Base-by-base conservation (phyloP, 2,888 invertebrate genomes). In the Muschampia plurimacula region DNA sequence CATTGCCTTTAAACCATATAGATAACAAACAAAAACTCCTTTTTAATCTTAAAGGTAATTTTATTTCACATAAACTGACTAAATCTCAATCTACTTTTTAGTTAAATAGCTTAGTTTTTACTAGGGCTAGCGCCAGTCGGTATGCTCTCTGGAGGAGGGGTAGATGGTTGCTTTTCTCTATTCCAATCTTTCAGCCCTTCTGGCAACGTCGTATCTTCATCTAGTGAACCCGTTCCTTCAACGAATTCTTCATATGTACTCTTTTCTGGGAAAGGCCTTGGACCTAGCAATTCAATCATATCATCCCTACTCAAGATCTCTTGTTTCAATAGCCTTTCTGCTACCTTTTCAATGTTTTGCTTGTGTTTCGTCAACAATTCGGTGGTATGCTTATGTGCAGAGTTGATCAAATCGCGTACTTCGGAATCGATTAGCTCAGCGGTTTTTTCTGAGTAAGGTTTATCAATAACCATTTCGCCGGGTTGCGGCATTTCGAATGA, bases 231-330 rank as follows among this genome's bases (percentile, higher is more conserved):
- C 0, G 99, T 99, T 1, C 99, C 99, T 91, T 99, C 99, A 0
- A 99, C 99, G 90, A 99, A 99, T 86, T 99, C 98, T 90, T 99
- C 99, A 84, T 99, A 99, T 10, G 99, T 99, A 13, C 99, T 99
- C 94, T 99, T 99, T 90, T 99, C 99, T 12, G 97, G 97, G 96
- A 99, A 99, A 0, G 99, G 99, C 79, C 99, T 95, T 39, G 96
- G 95, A 0, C 99, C 99, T 64, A 99, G 95, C 49, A 99, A 92
- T 88, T 99, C 99, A 76, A 99, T 98, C 99, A 99, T 99, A 86
- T 99, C 99, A 64, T 99, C 98, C 76, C 99, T 96, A 84, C 97
- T 98, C 67, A 99, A 95, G 78, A 99, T 97, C 93, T 99, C 99
- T 85, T 99, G 97, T 84, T 98, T 98, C 73, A 99, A 92, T 76